A percentile compares a stretch with the other conserved stretches of the same genome.
phyloP scores from a whole-genome alignment of 2,113 vertebrate species.

The Podiceps cristatus region DNA sequence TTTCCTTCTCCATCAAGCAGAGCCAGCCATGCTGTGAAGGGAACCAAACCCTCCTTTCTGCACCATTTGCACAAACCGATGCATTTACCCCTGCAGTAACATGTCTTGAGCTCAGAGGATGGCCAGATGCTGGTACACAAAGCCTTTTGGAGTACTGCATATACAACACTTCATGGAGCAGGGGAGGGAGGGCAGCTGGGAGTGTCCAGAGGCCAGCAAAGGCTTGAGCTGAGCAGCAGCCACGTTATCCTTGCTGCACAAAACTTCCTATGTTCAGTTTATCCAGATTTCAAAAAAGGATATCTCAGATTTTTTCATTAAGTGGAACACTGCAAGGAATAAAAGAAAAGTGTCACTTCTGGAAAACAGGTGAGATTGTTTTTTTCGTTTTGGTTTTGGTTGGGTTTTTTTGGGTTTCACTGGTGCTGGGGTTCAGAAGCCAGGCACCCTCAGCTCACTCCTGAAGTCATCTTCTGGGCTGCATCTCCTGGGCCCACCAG shows the following conservation, averaged over 20 bases:
- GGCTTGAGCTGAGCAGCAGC: background rate
- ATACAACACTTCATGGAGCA: rapidly evolving
- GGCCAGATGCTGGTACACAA: background rate
- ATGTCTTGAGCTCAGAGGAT: background rate
- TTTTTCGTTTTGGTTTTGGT: background rate
- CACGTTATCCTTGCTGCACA: background rate
- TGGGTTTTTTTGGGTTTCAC: background rate
- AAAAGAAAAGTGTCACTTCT: background rate
- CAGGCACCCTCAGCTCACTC: background rate
- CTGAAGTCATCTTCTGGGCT: background rate
- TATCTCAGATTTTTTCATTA: background rate
- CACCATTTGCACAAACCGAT: too few species aligned
- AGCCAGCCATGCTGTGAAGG: background rate
- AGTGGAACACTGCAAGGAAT: background rate
- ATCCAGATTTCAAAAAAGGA: background rate
- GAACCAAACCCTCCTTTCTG: background rate
- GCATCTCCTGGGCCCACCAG: background rate
- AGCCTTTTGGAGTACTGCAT: background rate
- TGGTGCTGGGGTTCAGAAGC: background rate
- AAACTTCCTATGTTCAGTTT: background rate
- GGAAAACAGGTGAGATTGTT: background rate
- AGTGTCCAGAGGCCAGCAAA: background rate
- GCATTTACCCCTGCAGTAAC: background rate
- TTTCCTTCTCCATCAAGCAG: background rate
- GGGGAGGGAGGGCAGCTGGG: background rate